These are phyloP conservation scores for Chrysina gloriosa DNA, from an alignment of 2,888 invertebrate species.

Conservation along the genomic window DNA sequence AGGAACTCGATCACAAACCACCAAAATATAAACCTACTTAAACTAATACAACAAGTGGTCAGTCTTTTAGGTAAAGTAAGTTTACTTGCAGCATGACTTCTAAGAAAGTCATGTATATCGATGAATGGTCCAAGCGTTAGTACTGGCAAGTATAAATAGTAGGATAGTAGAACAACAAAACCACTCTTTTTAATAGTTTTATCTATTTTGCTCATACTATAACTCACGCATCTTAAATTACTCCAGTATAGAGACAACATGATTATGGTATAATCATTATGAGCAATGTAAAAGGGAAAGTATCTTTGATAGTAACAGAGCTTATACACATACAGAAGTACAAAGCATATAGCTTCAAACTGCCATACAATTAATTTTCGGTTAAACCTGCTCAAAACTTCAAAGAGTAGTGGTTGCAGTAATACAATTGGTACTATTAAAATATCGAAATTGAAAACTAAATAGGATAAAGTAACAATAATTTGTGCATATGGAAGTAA, in stretches of 20 bases:
- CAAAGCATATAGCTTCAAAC: conserved; percentile 66
- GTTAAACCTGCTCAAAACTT: conserved; percentile 66
- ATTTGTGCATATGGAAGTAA: conserved; percentile 66
- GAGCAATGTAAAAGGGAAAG: conserved; percentile 47
- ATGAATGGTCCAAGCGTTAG: conserved; percentile 88
- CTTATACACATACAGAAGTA: conserved; percentile 68
- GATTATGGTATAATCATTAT: conserved; percentile 65
- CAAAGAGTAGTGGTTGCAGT: conserved; percentile 69
- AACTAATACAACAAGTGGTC: conserved; percentile 64
- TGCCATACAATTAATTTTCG: conserved; percentile 70
- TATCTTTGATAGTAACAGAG: conserved; percentile 43
- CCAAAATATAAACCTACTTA: conserved; percentile 75
- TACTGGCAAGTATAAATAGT: conserved; percentile 86
- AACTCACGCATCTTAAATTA: conserved; percentile 82
- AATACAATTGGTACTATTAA: conserved; percentile 51
- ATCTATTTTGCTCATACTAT: conserved; percentile 71
- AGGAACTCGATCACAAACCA: conserved; percentile 75
- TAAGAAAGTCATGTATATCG: conserved; percentile 77
- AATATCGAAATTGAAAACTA: conserved; percentile 49
- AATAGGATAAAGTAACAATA: conserved; percentile 65
- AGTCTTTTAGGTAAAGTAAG: conserved; percentile 60
- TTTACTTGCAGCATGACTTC: conserved; percentile 60
- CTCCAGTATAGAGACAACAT: conserved; percentile 76
- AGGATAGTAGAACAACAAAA: conserved; percentile 67
- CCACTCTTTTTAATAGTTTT: conserved; percentile 56